Evolutionary conservation across 37 sponge, comb jelly and placozoan genomes (phyloP).

Genomic region (Theonella swinhoei): DNA sequence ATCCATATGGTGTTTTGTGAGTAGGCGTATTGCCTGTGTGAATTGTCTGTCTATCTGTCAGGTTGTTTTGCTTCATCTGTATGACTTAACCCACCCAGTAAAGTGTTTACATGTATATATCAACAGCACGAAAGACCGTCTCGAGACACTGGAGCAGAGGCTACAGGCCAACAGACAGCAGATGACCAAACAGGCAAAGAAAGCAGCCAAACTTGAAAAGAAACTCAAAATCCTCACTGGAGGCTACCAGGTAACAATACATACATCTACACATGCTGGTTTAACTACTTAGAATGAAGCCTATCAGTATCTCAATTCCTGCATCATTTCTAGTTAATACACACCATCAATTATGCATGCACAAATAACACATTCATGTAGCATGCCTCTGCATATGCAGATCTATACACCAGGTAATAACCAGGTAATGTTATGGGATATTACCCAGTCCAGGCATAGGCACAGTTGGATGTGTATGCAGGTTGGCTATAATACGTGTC

Average conservation of each 20-base stretch:
- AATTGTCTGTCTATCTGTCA: no score
- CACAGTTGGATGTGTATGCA: no score
- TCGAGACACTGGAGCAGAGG: conserved; percentile 86
- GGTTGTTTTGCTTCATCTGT: no score
- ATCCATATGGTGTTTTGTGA: no score
- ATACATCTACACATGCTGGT: not conserved
- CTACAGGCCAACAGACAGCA: conserved; percentile 60
- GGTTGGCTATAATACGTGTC: not conserved
- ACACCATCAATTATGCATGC: not conserved
- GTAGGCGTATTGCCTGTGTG: no score
- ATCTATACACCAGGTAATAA: no score
- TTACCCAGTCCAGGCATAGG: no score
- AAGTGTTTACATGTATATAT: no score
- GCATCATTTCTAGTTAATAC: not conserved
- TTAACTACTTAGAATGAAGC: no score
- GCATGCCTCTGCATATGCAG: not conserved
- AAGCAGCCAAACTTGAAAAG: conserved; percentile 95
- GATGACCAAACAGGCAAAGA: conserved; percentile 94
- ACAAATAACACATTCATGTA: not conserved
- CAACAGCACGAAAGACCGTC: conserved; percentile 83
- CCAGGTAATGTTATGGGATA: no score
- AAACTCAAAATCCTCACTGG: conserved; percentile 90
- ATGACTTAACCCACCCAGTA: no score
- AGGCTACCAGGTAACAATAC: conserved; percentile 79
- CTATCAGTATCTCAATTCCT: no score